Evolutionary conservation across 2,888 invertebrate genomes (phyloP).

Genomic region (Eupeodes luniger): DNA sequence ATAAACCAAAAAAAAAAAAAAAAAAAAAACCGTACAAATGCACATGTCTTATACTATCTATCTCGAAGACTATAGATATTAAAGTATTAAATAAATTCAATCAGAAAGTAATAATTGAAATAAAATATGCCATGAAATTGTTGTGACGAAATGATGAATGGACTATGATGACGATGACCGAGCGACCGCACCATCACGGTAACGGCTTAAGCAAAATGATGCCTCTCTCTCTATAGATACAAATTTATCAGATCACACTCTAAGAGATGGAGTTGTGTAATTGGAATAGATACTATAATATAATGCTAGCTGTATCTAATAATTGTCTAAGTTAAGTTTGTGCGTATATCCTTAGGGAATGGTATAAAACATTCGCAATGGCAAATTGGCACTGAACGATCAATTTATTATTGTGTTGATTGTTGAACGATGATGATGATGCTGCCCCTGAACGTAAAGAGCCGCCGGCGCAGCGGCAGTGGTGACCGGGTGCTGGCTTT

Average conservation of each 20-base stretch:
- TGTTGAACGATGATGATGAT: neutral
- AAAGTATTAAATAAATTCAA: conserved; percentile 54
- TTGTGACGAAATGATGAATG: conserved; percentile 71
- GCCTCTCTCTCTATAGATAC: neutral
- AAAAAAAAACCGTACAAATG: neutral
- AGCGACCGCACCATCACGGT: neutral
- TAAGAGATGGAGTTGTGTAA: conserved; percentile 26
- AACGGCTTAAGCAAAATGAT: neutral
- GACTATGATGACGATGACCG: conserved; percentile 14
- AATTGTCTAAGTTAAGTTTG: neutral
- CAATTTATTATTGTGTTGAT: conserved; percentile 35
- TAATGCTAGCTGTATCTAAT: conserved; percentile 3
- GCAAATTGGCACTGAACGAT: conserved; percentile 57
- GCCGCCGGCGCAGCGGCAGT: too few relatives aligned
- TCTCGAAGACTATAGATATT: neutral
- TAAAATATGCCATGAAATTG: conserved; percentile 71
- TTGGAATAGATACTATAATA: neutral
- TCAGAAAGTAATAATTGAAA: conserved; percentile 73
- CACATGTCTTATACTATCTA: neutral
- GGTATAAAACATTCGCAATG: conserved; percentile 30
- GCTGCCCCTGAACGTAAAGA: conserved; percentile 23
- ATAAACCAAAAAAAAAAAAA: conserved; percentile 2
- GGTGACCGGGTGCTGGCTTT: neutral
- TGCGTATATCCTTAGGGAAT: conserved; percentile 59
- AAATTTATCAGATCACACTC: conserved; percentile 13